Evolutionary conservation across 1,140 invertebrate species (phyloP).

Genomic region (Vanessa tameamea): DNA sequence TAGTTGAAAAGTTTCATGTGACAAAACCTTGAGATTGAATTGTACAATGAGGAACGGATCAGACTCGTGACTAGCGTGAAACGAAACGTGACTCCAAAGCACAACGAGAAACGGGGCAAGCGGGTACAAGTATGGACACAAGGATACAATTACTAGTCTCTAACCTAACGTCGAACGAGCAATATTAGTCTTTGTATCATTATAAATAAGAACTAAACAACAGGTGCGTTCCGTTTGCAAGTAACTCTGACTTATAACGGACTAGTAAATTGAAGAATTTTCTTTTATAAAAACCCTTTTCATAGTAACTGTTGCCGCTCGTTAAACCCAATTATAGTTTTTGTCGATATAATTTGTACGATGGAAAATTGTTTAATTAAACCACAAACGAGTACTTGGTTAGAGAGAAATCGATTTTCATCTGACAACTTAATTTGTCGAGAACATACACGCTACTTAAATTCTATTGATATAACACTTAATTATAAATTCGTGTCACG

Average conservation of each 20-base stretch:
- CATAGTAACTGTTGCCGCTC: constrained; percentile 1
- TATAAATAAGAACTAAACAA: background rate
- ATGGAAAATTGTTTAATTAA: constrained; percentile 22
- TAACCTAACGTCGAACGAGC: background rate
- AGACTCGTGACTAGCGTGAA: constrained; percentile 11
- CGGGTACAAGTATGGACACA: background rate
- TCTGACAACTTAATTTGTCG: constrained; percentile 20
- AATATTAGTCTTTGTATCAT: background rate
- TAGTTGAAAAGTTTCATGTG: constrained; percentile 4
- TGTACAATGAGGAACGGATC: constrained; percentile 7
- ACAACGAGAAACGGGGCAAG: background rate
- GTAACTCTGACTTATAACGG: background rate
- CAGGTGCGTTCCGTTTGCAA: background rate
- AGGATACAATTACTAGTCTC: constrained; percentile 8
- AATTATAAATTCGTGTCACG: background rate
- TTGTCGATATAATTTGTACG: constrained; percentile 10
- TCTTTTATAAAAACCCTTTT: constrained; percentile 7
- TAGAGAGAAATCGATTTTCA: constrained; percentile 34
- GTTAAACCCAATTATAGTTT: constrained; percentile 12
- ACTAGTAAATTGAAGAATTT: constrained; percentile 15
- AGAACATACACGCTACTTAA: constrained; percentile 41
- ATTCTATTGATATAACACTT: background rate
- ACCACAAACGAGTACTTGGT: background rate
- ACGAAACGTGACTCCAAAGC: constrained; percentile 3
- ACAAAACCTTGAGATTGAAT: constrained; percentile 4